Evolutionary conservation across 2,113 vertebrate genomes (phyloP), one percentile per base, ranked within the genome.

Genomic region (Halcyon senegalensis): DNA sequence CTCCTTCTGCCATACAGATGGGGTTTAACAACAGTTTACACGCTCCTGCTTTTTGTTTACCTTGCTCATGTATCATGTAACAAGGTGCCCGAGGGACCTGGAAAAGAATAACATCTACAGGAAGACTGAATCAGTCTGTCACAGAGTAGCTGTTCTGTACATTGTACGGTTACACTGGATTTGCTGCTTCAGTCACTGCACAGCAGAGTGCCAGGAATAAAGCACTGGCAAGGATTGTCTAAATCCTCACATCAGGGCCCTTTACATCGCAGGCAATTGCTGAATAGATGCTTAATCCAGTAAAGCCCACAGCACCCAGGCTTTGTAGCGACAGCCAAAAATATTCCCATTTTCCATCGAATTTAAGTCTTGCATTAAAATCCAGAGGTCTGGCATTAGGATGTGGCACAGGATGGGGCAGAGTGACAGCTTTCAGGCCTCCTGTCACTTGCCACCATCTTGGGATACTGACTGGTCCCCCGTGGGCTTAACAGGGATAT

Each of bases 361-460:
- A 58, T 2, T 0, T 7, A 80, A 44, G 7, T 17, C 19, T 69
- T 91, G 31, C 50, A 66, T 60, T 89, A 84, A 75, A 80, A 89
- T 43, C 24, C 4, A 3, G 16, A 59, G 20, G 41, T 39, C 14
- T 68, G 53, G 13, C 4, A 2, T 27, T 2, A 5, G 19, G n/a
- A 44, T 1, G 1, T 50, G 43, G 35, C 35, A 50, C 28, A 21
- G 37, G 66, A n/a, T 1, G 2, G n/a, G 3, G 35, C 1, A 1
- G 66, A 80, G 12, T 1, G 1, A 16, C 0, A 0, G 31, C 21
- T 7, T 64, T 58, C 35, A 63, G 58, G 24, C 16, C 50, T 78
- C 6, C 12, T 15, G 9, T 56, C 1, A 0, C 23, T 33, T 44
- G 16, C 1, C 1, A 11, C 13, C 21, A 7, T 66, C 1, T 17